Evolutionary conservation across 2,797 vertebrate genomes (phyloP), one percentile per base, ranked within the genome.

Genomic region (Neopelma chrysocephalum): DNA sequence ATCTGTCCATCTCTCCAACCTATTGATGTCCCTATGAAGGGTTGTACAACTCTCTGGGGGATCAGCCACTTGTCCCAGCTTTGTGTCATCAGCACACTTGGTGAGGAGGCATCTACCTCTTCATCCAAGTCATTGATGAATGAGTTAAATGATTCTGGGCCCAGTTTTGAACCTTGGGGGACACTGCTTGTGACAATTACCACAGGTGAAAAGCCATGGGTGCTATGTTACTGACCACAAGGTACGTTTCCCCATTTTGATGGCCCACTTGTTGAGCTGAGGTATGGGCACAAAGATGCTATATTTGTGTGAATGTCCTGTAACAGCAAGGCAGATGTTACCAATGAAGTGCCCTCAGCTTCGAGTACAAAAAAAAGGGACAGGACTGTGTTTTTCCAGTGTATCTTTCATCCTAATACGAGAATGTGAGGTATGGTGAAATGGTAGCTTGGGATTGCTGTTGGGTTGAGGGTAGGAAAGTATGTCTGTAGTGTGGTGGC

Each of bases 391-490:
- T 82, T 94, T 84, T 80, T 13, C 9, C 58, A 12, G 8, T 85
- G 9, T 50, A 19, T 85, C 50, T 90, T 82, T 76, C 76, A 61
- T 22, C 13, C 22, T 32, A 43, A 9, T 47, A 42, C 48, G 21
- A 66, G 42, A 89, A 71, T 34, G 22, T 78, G 68, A 62, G 19
- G 14, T 64, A 29, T 43, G 47, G 54, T 80, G 61, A 89, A 93
- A 68, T 58, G 68, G 27, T 82, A 80, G 12, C 10, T 73, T 84
- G 73, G 69, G 19, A 31, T 50, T 87, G 75, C 71, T 72, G 6
- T 72, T 93, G 68, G 21, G 18, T 87, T 87, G 51, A 68, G 43
- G 15, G 11, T 85, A 61, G 78, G 29, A 82, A 90, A 82, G 27
- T 68, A 68, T 66, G n/a, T 65, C 62, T 73, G 18, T 61, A 82